phyloP scores from a whole-genome alignment of 2,888 invertebrate genomes.

The Heliconius erato region DNA sequence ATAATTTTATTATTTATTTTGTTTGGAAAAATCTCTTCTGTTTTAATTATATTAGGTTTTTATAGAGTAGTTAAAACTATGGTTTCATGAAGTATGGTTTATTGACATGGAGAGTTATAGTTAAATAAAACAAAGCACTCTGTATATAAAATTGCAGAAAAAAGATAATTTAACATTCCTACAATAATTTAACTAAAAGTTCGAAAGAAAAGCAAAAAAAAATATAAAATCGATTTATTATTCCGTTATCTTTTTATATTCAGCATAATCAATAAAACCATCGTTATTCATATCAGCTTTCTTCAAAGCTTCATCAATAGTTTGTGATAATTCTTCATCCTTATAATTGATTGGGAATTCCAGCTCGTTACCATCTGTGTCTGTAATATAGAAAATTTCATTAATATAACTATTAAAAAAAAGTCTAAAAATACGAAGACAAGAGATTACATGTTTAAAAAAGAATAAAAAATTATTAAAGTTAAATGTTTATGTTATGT shows the following conservation, averaged over 20 bases:
- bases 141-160: no score
- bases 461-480: no score
- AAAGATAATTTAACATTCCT: neutral
- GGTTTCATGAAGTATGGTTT: no score
- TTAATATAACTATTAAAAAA: neutral
- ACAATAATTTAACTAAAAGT: neutral
- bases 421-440: no score
- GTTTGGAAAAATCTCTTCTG: no score
- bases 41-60: no score
- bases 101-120: no score
- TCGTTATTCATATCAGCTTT: slow-evolving; percentile 70
- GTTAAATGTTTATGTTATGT: no score
- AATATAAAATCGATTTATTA: slow-evolving; percentile 12
- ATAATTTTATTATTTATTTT: no score
- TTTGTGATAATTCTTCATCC: slow-evolving; percentile 64
- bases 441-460: no score
- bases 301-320: slow-evolving; percentile 66
- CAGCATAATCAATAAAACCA: slow-evolving; percentile 68
- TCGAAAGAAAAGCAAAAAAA: neutral
- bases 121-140: no score
- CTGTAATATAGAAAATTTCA: slow-evolving; percentile 40
- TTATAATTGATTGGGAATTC: slow-evolving; percentile 53
- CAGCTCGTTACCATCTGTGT: slow-evolving; percentile 46
- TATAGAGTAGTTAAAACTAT: no score
- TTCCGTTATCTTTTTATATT: slow-evolving; percentile 58